phyloP scores from a whole-genome alignment of 2,113 vertebrate species.

The Genyomyrus donnyi region DNA sequence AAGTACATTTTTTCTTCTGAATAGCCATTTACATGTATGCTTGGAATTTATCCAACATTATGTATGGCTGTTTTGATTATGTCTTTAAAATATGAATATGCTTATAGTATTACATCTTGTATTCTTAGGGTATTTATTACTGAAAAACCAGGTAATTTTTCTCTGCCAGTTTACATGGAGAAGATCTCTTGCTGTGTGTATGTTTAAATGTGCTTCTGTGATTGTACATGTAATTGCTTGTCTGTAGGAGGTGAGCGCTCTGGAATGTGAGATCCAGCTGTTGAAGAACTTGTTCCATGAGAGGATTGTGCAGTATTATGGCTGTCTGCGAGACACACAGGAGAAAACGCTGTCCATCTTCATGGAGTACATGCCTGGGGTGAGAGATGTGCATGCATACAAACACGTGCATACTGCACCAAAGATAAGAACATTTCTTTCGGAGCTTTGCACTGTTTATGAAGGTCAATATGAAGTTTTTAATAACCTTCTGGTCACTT shows the following conservation, averaged over 20 bases:
- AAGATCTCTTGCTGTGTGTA: background rate
- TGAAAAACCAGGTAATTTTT: background rate
- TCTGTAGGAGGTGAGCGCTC: slow-evolving; percentile 86
- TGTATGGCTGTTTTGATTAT: background rate
- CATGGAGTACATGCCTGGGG: slow-evolving; percentile 98
- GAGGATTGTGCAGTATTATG: slow-evolving; percentile 96
- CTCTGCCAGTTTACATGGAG: background rate
- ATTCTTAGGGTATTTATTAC: background rate
- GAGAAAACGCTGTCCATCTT: slow-evolving; percentile 97
- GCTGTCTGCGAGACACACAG: slow-evolving; percentile 82
- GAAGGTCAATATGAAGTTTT: background rate
- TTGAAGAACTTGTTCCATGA: slow-evolving; percentile 94
- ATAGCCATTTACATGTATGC: background rate
- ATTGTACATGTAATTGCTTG: background rate
- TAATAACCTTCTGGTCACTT: too few species aligned
- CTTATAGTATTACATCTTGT: background rate
- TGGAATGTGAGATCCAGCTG: slow-evolving; percentile 97
- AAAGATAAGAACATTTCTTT: background rate
- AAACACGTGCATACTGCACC: background rate
- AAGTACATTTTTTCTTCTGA: slow-evolving; percentile 27
- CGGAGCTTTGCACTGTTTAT: background rate
- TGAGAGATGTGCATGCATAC: slow-evolving; percentile 50
- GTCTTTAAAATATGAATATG: background rate
- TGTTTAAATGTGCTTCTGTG: background rate
- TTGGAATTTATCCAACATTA: background rate